Conservation (phyloP, 2,113 vertebrate species). For the Channa argus region DNA sequence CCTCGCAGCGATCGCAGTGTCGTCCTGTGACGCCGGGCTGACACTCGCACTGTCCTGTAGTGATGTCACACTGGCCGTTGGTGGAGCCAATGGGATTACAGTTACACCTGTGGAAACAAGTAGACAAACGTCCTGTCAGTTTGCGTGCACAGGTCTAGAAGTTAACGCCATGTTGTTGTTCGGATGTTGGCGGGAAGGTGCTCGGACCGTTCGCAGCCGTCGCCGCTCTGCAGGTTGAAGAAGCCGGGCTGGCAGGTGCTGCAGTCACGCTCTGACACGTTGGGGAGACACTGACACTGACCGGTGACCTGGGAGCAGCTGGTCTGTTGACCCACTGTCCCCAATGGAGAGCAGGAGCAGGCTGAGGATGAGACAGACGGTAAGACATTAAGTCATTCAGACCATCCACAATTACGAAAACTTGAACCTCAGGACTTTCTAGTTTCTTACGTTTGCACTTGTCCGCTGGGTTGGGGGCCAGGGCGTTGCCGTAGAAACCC, state of each 20-base stretch:
- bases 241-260: conserved; percentile 90
- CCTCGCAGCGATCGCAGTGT: conserved; percentile 91
- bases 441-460: conserved; percentile 89
- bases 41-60: conserved; percentile 93
- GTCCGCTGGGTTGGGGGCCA: conserved; percentile 82
- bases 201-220: conserved; percentile 90
- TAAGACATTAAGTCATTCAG: too few species aligned
- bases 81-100: conserved; percentile 93
- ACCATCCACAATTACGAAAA: too few species aligned
- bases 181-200: too few species aligned
- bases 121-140: fast-evolving
- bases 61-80: conserved; percentile 93
- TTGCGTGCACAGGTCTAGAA: too few species aligned
- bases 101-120: conserved; percentile 84
- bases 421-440: neutral
- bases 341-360: conserved; percentile 88
- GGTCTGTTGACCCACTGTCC: conserved; percentile 84
- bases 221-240: conserved; percentile 91
- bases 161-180: too few species aligned
- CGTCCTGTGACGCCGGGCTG: conserved; percentile 91
- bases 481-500: conserved; percentile 89
- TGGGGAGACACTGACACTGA: conserved; percentile 91
- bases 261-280: conserved; percentile 91
- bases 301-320: conserved; percentile 91
- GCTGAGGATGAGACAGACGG: conserved; percentile 73